Evolutionary conservation across 2,797 vertebrate genomes (phyloP).

Genomic region (Intellagama lesueurii): DNA sequence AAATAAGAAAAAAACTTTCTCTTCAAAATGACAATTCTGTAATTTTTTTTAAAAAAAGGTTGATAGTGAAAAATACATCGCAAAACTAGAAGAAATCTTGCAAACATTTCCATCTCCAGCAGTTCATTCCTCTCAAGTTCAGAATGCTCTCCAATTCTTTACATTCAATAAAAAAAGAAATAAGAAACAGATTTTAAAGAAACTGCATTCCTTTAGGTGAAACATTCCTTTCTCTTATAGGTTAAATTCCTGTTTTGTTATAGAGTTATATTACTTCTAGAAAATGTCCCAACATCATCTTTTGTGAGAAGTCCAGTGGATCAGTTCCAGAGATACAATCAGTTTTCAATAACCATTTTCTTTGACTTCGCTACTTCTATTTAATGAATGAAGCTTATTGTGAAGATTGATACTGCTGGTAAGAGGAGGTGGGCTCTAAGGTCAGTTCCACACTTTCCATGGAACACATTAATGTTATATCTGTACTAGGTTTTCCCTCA

Average conservation of each 20-base stretch:
- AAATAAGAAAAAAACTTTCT: slow-evolving; percentile 13
- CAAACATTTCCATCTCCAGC: not conserved
- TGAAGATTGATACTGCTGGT: not conserved
- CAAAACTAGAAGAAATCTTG: not conserved
- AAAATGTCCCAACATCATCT: not conserved
- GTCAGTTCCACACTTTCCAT: not conserved
- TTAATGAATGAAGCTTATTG: not conserved
- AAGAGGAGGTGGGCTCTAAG: not conserved
- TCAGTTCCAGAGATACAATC: not conserved
- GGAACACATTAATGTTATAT: not conserved
- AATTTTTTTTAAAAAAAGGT: not conserved
- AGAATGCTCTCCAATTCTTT: not conserved
- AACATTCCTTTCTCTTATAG: not conserved
- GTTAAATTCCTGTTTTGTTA: not conserved
- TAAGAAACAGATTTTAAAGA: not conserved
- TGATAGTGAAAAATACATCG: not conserved
- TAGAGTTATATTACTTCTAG: not conserved
- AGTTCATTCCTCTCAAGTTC: not conserved
- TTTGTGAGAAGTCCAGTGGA: not conserved
- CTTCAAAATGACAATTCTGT: too few relatives aligned
- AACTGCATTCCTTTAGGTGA: not conserved
- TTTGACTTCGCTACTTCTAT: not conserved
- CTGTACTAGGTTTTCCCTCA: not conserved
- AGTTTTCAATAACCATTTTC: not conserved
- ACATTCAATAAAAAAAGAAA: not conserved